phyloP scores from a whole-genome alignment of 2,888 invertebrate genomes.

The Agrochola circellaris region DNA sequence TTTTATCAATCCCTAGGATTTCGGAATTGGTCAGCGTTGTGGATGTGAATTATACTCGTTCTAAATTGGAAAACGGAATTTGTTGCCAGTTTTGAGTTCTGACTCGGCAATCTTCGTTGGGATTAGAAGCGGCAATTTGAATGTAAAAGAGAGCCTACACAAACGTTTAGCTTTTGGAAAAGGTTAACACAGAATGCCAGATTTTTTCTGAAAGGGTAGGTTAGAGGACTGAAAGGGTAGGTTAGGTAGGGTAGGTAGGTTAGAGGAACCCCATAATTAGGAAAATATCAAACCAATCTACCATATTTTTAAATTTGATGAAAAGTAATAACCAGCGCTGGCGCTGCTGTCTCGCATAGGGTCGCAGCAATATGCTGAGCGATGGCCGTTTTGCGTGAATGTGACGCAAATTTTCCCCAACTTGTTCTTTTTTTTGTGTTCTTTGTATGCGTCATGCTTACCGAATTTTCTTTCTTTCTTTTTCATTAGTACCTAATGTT shows the following conservation, averaged over 20 bases:
- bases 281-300: background rate
- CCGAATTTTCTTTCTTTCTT: too few species aligned
- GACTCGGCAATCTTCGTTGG: slow-evolving; percentile 45
- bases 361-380: too few species aligned
- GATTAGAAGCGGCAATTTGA: slow-evolving; percentile 37
- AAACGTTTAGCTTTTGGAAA: background rate
- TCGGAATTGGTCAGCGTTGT: slow-evolving; percentile 62
- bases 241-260: too few species aligned
- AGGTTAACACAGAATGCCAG: too few species aligned
- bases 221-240: background rate
- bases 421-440: too few species aligned
- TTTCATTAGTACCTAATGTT: background rate
- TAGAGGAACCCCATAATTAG: background rate
- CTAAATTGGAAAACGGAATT: slow-evolving; percentile 62
- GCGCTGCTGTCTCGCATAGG: too few species aligned
- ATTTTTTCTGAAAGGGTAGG: background rate
- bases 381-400: too few species aligned
- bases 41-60: slow-evolving; percentile 64
- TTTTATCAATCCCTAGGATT: slow-evolving; percentile 68
- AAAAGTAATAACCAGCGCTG: background rate
- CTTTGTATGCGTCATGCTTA: too few species aligned
- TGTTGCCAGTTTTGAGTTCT: slow-evolving; percentile 48
- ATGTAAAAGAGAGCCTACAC: slow-evolving; percentile 3
- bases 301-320: background rate
- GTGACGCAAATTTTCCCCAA: too few species aligned